Conservation (phyloP, 1,140 invertebrate genomes). For the Paralvinella palmiformis region DNA sequence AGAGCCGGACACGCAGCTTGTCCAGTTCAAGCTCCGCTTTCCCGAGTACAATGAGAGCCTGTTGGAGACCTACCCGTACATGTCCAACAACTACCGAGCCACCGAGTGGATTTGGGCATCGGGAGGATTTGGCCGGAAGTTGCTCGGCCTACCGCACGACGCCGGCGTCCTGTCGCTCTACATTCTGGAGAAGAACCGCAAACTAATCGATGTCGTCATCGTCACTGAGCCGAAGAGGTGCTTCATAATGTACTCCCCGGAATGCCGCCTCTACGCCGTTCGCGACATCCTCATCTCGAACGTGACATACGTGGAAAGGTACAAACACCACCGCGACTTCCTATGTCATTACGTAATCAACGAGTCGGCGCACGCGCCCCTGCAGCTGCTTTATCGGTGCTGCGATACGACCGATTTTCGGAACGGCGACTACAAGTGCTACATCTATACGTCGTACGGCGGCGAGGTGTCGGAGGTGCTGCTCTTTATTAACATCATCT, state of each 20-base stretch:
- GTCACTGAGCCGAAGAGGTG: not conserved
- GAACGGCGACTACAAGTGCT: not conserved
- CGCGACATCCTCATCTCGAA: slow-evolving; percentile 7
- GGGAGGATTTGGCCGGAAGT: slow-evolving; percentile 12
- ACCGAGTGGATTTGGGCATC: slow-evolving; percentile 20
- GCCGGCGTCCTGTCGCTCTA: slow-evolving; percentile 20
- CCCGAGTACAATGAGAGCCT: slow-evolving; percentile 4
- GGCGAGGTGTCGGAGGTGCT: slow-evolving; percentile 6
- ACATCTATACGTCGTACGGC: slow-evolving; percentile 1
- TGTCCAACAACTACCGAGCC: slow-evolving; percentile 11
- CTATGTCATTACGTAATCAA: slow-evolving; percentile 16
- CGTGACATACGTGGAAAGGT: slow-evolving; percentile 8
- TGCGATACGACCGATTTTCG: slow-evolving; percentile 12
- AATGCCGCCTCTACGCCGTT: slow-evolving; percentile 13
- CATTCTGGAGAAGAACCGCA: slow-evolving; percentile 5
- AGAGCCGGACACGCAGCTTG: slow-evolving; percentile 14
- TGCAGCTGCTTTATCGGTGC: slow-evolving; percentile 15
- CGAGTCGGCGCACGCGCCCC: not conserved
- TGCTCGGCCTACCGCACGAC: slow-evolving; percentile 18
- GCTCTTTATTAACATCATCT: slow-evolving; percentile 9
- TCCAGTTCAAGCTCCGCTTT: slow-evolving; percentile 16
- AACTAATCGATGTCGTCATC: not conserved
- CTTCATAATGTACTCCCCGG: slow-evolving; percentile 12
- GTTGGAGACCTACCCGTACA: slow-evolving; percentile 19
- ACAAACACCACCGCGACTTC: slow-evolving; percentile 4